These are phyloP conservation scores for Cosmopolites sordidus DNA, from an alignment of 2,888 invertebrate species.

Conservation along the genomic window DNA sequence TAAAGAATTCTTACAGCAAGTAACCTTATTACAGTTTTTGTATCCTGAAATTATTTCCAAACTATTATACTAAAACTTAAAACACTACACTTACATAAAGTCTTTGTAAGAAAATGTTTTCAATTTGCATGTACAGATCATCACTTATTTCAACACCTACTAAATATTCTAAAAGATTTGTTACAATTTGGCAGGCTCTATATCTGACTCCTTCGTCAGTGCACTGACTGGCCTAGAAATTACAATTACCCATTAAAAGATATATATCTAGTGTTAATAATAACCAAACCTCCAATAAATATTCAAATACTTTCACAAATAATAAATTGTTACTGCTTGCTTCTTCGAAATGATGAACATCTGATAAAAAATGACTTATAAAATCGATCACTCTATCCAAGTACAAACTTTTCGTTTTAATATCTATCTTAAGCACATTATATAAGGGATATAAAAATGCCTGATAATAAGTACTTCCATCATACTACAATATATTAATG, in stretches of 20 bases:
- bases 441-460: background rate
- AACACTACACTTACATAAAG: constrained; percentile 47
- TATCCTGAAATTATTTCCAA: constrained; percentile 53
- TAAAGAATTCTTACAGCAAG: constrained; percentile 76
- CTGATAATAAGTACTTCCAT: background rate
- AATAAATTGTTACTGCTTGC: constrained; percentile 48
- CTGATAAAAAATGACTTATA: constrained; percentile 18
- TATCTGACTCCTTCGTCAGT: constrained; percentile 59
- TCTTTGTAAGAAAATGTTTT: constrained; percentile 63
- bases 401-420: constrained; percentile 18
- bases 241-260: background rate
- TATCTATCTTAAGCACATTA: constrained; percentile 8
- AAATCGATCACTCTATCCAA: constrained; percentile 23
- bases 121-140: constrained; percentile 67
- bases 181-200: constrained; percentile 73
- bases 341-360: constrained; percentile 42
- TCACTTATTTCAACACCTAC: constrained; percentile 70
- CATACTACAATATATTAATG: background rate
- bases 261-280: background rate
- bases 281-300: constrained; percentile 56
- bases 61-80: background rate
- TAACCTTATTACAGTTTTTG: constrained; percentile 69
- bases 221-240: constrained; percentile 48
- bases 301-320: constrained; percentile 57
- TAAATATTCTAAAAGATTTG: constrained; percentile 67